Evolutionary conservation across 2,888 invertebrate species (phyloP), one percentile per base, ranked within the genome.

Genomic region (Torymus aiolomorphi): DNA sequence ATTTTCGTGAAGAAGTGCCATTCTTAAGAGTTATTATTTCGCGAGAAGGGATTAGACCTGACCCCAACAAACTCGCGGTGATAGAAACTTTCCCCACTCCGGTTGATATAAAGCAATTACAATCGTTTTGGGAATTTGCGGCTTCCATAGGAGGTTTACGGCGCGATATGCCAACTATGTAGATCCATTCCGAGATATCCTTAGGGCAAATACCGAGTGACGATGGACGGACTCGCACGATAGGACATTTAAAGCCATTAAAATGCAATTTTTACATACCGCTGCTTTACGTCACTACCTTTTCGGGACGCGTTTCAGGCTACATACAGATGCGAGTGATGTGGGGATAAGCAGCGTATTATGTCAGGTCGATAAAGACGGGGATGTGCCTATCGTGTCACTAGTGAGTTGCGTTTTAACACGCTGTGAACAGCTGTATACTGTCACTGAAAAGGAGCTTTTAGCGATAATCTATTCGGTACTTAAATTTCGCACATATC

Each of bases 61-160:
- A 84, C 52, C 72, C 78, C 14, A 72, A 82, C 18, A 80, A 84
- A 67, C 18, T 84, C 0, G 56, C 83, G 12, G 82, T 83, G 0
- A 86, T 88, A 11, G 18, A 54, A 54, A 76, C 86, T 14, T 87
- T 86, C 76, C 81, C 84, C 14, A 65, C 42, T 10, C 87, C 87
- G 0, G 75, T 56, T 49, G 86, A 84, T 66, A 71, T 85, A 61
- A 84, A 84, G 78, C 82, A 87, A 59, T 51, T 87, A 5, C 82
- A 86, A 57, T 74, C 75, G 13, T 83, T 87, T 78, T 84, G 1
- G 84, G 83, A 0, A 18, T 84, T 0, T 83, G 83, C 31, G 83
- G 79, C 18, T 84, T 79, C 72, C 83, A 84, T 59, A 63, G 83
- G 0, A 76, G 82, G 14, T 84, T 84, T 56, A 78, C 76, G 54